A percentile compares a stretch with the other conserved stretches of the same genome.
These are phyloP conservation scores for Apis cerana DNA, from an alignment of 1,140 invertebrate genomes.

Conservation along the genomic window DNA sequence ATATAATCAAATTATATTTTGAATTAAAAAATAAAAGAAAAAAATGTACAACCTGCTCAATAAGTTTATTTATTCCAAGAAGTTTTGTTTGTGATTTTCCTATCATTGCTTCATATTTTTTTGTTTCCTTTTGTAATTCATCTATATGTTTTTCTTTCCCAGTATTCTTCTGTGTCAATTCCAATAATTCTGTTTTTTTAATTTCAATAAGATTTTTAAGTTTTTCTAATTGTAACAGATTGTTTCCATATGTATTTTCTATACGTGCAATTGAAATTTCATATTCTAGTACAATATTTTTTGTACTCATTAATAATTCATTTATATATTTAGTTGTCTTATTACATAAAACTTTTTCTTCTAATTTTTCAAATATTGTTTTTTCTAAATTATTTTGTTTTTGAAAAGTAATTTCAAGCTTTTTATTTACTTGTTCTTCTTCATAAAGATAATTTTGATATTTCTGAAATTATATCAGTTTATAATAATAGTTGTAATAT, in stretches of 20 bases:
- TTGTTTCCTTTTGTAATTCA: conserved; percentile 75
- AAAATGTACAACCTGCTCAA: conserved; percentile 77
- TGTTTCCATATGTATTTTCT: conserved; percentile 84
- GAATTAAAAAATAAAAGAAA: conserved; percentile 21
- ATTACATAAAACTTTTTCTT: conserved; percentile 86
- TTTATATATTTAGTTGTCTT: conserved; percentile 81
- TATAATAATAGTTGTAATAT: conserved; percentile 20
- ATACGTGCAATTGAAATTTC: conserved; percentile 84
- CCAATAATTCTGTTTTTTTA: conserved; percentile 76
- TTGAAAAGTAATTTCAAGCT: conserved; percentile 81
- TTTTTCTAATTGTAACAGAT: conserved; percentile 84
- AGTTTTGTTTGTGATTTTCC: conserved; percentile 82
- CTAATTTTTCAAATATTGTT: conserved; percentile 83
- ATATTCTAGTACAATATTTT: conserved; percentile 76
- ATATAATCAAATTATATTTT: neutral
- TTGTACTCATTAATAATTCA: conserved; percentile 79
- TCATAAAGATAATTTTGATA: conserved; percentile 67
- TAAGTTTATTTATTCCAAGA: conserved; percentile 82
- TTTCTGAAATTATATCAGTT: conserved; percentile 61
- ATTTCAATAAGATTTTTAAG: conserved; percentile 75
- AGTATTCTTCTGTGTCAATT: conserved; percentile 80
- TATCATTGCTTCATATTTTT: conserved; percentile 69
- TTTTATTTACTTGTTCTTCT: conserved; percentile 77
- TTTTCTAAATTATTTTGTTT: conserved; percentile 84
- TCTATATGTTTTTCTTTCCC: conserved; percentile 82